These are phyloP conservation scores for Knipowitschia caucasica DNA, from an alignment of 2,797 vertebrate species.

Conservation along the genomic window DNA sequence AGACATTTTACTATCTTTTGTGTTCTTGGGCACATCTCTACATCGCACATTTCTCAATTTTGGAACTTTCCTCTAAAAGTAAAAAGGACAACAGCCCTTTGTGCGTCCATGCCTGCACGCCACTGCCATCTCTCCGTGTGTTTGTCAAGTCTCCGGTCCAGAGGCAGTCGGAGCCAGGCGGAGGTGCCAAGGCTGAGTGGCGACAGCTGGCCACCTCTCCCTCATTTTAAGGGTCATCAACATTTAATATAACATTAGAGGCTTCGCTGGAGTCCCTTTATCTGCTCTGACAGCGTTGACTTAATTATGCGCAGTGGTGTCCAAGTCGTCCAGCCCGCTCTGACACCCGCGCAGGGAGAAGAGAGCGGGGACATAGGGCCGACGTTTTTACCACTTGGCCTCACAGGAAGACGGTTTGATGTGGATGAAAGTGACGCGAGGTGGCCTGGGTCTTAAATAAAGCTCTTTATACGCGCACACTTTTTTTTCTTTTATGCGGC, in stretches of 20 bases:
- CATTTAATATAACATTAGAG: slow-evolving; percentile 70
- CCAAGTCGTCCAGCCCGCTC: slow-evolving; percentile 37
- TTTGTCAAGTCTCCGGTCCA: too few relatives aligned
- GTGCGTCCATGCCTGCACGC: fast-evolving
- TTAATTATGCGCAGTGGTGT: slow-evolving; percentile 64
- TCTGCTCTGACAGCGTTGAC: slow-evolving; percentile 66
- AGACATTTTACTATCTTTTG: too few relatives aligned
- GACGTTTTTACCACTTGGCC: slow-evolving; percentile 20
- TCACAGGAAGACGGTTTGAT: slow-evolving; percentile 49
- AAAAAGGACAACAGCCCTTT: slow-evolving; percentile 6
- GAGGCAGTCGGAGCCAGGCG: slow-evolving; percentile 46
- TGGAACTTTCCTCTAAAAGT: background rate
- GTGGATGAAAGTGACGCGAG: slow-evolving; percentile 53
- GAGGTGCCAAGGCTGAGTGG: slow-evolving; percentile 62
- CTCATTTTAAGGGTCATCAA: slow-evolving; percentile 72
- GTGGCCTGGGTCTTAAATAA: slow-evolving; percentile 15
- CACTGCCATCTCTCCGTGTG: slow-evolving; percentile 8
- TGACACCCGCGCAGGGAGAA: slow-evolving; percentile 28
- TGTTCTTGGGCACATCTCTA: too few relatives aligned
- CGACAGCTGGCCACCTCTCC: slow-evolving; percentile 64
- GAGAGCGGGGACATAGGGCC: slow-evolving; percentile 16
- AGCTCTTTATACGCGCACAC: slow-evolving; percentile 29
- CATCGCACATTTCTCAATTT: background rate
- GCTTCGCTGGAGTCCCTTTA: slow-evolving; percentile 61
- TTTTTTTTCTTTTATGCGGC: slow-evolving; percentile 20